phyloP scores from a whole-genome alignment of 1,140 invertebrate species.

The Cydia pomonella region DNA sequence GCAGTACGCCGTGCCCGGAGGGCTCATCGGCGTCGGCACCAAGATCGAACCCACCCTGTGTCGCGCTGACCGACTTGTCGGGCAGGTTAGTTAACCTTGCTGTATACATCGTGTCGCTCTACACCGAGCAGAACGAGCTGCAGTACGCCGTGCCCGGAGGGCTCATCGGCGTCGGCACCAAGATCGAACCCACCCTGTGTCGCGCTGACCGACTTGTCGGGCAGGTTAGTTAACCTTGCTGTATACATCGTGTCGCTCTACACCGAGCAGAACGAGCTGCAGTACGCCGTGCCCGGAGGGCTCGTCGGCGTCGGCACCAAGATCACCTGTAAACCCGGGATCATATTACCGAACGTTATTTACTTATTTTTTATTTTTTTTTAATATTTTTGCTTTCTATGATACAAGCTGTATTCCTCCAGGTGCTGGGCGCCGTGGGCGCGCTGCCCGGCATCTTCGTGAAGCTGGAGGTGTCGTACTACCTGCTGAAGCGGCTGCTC shows the following conservation, averaged over 20 bases:
- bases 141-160: conserved; percentile 99
- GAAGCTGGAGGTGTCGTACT: conserved; percentile 99
- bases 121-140: conserved; percentile 92
- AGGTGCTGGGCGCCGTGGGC: conserved; percentile 97
- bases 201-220: conserved; percentile 98
- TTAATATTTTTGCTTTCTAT: too few relatives aligned
- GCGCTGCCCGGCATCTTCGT: conserved; percentile 98
- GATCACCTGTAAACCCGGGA: too few relatives aligned
- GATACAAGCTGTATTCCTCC: too few relatives aligned
- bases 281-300: conserved; percentile 99
- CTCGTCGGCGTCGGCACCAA: conserved; percentile 99
- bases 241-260: conserved; percentile 95
- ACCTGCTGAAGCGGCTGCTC: conserved; percentile 95
- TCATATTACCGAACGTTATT: too few relatives aligned
- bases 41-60: conserved; percentile 99
- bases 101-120: conserved; percentile 94
- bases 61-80: conserved; percentile 98
- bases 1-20: conserved; percentile 99
- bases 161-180: conserved; percentile 98
- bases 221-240: conserved; percentile 81
- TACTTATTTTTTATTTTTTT: too few relatives aligned
- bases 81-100: conserved; percentile 83
- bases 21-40: conserved; percentile 98
- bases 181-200: conserved; percentile 99
- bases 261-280: conserved; percentile 92